phyloP scores from a whole-genome alignment of 2,797 vertebrate species.

The Hydrolagus colliei region DNA sequence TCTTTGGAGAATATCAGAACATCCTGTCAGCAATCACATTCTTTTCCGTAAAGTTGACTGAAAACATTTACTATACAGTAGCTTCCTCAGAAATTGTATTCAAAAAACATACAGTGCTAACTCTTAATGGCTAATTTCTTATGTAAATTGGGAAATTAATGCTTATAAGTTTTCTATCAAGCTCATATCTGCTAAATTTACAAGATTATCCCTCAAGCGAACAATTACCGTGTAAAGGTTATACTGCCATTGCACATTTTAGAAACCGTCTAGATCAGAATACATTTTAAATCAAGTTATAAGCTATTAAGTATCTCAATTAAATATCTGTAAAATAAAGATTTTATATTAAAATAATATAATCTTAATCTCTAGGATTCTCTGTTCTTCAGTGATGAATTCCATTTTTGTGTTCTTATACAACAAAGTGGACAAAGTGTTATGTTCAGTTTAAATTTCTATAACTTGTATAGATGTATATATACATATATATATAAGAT shows the following conservation, averaged over 20 bases:
- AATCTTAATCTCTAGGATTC: background rate
- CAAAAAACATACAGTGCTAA: background rate
- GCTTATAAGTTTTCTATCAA: background rate
- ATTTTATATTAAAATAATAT: background rate
- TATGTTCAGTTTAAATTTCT: background rate
- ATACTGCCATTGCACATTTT: background rate
- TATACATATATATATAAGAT: background rate
- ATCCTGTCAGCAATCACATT: background rate
- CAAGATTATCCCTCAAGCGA: background rate
- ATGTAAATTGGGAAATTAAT: background rate
- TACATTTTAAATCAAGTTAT: background rate
- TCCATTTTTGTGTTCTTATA: background rate
- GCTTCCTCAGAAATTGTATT: background rate
- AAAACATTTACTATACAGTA: background rate
- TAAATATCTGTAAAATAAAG: background rate
- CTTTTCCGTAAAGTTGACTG: background rate
- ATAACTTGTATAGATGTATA: background rate
- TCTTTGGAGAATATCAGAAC: background rate
- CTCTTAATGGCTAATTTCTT: background rate
- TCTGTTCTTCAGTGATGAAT: background rate
- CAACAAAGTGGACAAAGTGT: background rate
- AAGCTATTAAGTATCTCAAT: background rate
- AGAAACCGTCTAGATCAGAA: background rate
- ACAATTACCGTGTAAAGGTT: background rate
- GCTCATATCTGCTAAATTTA: no score